phyloP scores from a whole-genome alignment of 2,797 vertebrate species.

The Sebastes diploproa region DNA sequence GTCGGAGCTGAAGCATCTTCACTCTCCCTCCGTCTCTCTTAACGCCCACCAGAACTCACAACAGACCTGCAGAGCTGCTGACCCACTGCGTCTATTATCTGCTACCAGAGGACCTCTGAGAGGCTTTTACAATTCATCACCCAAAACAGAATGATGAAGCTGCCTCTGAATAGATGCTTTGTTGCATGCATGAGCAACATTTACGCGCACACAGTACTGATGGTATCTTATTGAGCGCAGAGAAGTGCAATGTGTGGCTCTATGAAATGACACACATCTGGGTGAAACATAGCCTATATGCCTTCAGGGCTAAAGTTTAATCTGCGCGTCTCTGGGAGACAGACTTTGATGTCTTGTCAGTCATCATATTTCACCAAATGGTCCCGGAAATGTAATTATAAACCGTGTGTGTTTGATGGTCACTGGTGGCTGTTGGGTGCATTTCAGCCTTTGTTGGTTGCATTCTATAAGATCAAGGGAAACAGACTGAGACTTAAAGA shows the following conservation, averaged over 20 bases:
- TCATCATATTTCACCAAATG: neutral
- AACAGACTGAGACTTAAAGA: neutral
- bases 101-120: neutral
- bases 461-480: neutral
- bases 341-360: neutral
- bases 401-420: neutral
- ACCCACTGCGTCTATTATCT: conserved; percentile 25
- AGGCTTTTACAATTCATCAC: neutral
- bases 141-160: neutral
- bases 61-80: conserved; percentile 52
- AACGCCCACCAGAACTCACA: conserved; percentile 69
- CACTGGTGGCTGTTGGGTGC: neutral
- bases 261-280: neutral
- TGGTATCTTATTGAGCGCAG: neutral
- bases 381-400: neutral
- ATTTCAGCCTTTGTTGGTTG: neutral
- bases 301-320: neutral
- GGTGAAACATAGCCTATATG: neutral
- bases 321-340: neutral
- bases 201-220: neutral
- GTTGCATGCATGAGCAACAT: neutral
- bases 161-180: neutral
- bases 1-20: conserved; percentile 21
- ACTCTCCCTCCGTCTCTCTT: conserved; percentile 16
- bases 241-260: neutral